Evolutionary conservation across 2,888 invertebrate species (phyloP), one percentile per base, ranked within the genome.

Genomic region (Caenorhabditis sulstoni): DNA sequence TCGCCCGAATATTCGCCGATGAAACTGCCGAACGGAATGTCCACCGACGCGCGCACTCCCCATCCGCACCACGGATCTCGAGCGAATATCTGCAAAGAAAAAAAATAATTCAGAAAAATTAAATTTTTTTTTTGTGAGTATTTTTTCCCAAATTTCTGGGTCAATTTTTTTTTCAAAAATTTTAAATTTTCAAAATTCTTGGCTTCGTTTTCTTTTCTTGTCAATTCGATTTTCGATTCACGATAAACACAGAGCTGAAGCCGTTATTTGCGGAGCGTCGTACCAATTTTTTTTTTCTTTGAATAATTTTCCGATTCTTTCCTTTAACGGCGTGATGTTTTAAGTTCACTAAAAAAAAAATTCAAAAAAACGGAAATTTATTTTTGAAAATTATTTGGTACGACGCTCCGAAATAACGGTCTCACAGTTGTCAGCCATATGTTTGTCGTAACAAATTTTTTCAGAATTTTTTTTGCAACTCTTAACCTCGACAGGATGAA

Each of bases 1-100:
- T 86, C 86, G 12, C 86, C 86, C 0, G 86, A 81, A 47, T 86
- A 86, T 49, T 86, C 86, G 0, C 83, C 82, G 39, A 86, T 73
- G 53, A 83, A 86, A 0, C 76, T 67, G 7, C 84, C 83, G 16
- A 57, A 71, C 14, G 68, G 73, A n/a, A 83, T 79, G 9, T 70
- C 59, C 3, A 47, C 65, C 12, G 75, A 47, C 9, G 82, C 59
- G 0, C 82, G 77, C 5, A 86, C 81, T 9, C 79, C 84, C 85
- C 85, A 86, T 7, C 86, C 84, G 50, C 84, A 77, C 55, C 70
- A 61, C 9, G 81, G 79, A 20, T 50, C 50, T 1, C 82, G 74
- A 8, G 82, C 81, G 58, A 82, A 86, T 12, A 85, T 76, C 84
- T 85, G 61, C 18, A 76, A 79, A 18, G n/a, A 14, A 20, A 16